Evolutionary conservation across 2,888 invertebrate species (phyloP).

Genomic region (Tenthredo scrophulariae): DNA sequence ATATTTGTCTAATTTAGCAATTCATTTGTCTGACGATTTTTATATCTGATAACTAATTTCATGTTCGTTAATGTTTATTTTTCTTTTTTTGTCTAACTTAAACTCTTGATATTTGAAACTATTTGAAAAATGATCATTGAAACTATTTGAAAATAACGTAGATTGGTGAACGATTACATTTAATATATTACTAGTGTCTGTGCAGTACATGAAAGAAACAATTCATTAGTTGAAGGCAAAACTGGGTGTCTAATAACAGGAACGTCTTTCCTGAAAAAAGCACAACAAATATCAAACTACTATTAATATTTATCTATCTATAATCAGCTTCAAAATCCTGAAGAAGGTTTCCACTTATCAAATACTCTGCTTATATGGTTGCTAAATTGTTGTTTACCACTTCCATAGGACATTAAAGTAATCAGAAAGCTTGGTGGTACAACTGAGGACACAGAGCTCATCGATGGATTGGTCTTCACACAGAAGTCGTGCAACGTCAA

Average conservation of each 20-base stretch:
- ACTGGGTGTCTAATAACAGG: neutral
- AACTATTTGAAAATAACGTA: neutral
- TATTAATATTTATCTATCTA: neutral
- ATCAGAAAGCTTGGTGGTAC: slow-evolving; percentile 98
- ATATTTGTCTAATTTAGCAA: neutral
- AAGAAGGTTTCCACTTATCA: too few species aligned
- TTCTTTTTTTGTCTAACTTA: too few species aligned
- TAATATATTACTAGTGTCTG: neutral
- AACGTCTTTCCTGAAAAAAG: neutral
- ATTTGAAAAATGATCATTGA: neutral
- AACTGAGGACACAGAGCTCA: slow-evolving; percentile 96
- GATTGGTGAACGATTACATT: neutral
- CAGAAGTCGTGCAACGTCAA: slow-evolving; percentile 93
- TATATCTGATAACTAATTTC: neutral
- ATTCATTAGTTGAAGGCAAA: neutral
- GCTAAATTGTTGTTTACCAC: slow-evolving; percentile 37
- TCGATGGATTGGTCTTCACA: slow-evolving; percentile 97
- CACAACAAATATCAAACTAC: neutral
- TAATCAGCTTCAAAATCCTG: neutral
- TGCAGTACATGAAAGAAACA: neutral
- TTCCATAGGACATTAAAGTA: slow-evolving; percentile 92
- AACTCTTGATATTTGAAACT: too few species aligned
- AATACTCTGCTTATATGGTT: slow-evolving; percentile 32
- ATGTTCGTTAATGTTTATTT: too few species aligned
- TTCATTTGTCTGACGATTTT: neutral